These are phyloP conservation scores for Harmothoe impar DNA, from an alignment of 2,888 invertebrate genomes.

Conservation along the genomic window DNA sequence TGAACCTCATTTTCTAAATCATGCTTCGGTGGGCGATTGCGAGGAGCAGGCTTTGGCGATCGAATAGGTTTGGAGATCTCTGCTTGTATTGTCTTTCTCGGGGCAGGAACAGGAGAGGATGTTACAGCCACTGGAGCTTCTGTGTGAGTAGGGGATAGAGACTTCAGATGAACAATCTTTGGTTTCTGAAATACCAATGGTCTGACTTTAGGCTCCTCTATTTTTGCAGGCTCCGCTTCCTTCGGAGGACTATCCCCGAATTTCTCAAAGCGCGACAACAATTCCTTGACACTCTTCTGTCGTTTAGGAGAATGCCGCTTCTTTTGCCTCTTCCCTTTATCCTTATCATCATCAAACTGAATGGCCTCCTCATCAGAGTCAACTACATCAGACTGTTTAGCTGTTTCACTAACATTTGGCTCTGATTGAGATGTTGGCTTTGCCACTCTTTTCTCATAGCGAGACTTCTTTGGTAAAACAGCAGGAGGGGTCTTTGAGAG, in stretches of 20 bases:
- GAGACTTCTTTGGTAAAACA: slow-evolving; percentile 39
- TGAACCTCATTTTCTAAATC: neutral
- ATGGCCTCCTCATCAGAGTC: slow-evolving; percentile 29
- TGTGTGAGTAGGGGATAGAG: slow-evolving; percentile 39
- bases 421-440: neutral
- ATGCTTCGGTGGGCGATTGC: neutral
- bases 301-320: slow-evolving; percentile 63
- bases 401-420: neutral
- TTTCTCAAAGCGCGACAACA: slow-evolving; percentile 67
- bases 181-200: slow-evolving; percentile 63
- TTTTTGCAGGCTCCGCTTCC: slow-evolving; percentile 3
- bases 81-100: slow-evolving; percentile 16
- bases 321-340: neutral
- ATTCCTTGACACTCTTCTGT: slow-evolving; percentile 67
- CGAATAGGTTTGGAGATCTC: neutral
- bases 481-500: slow-evolving; percentile 46
- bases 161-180: slow-evolving; percentile 60
- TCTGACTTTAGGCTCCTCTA: slow-evolving; percentile 55
- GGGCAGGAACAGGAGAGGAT: neutral
- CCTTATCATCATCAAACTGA: slow-evolving; percentile 44
- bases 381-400: neutral
- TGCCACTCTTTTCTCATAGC: slow-evolving; percentile 3
- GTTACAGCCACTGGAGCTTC: neutral
- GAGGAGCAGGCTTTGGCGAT: slow-evolving; percentile 39
- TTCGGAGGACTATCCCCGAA: slow-evolving; percentile 60